Conservation (phyloP, 1,140 invertebrate genomes). For the Hyphantria cunea region DNA sequence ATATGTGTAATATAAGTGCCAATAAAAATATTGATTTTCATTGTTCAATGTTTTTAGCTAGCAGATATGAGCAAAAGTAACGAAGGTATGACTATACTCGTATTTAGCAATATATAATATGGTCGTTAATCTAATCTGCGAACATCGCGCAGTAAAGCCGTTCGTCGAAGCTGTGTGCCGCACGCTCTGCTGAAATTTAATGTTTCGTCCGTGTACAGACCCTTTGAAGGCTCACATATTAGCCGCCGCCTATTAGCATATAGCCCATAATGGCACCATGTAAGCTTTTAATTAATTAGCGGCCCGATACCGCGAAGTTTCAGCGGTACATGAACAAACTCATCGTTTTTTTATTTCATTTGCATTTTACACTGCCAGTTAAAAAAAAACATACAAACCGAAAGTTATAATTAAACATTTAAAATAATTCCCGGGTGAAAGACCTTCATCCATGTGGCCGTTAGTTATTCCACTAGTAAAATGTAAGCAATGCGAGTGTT, state of each 20-base stretch:
- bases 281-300: constrained; percentile 78
- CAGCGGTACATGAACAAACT: constrained; percentile 42
- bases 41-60: no score
- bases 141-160: constrained; percentile 27
- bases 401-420: constrained; percentile 34
- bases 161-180: constrained; percentile 43
- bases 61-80: neutral
- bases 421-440: constrained; percentile 24
- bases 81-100: neutral
- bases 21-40: no score
- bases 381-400: constrained; percentile 10
- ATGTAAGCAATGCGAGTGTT: constrained; percentile 27
- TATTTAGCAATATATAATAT: neutral
- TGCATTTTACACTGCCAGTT: constrained; percentile 38
- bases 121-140: constrained; percentile 40
- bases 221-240: constrained; percentile 70
- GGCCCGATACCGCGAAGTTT: constrained; percentile 47
- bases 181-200: constrained; percentile 61
- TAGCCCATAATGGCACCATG: constrained; percentile 66
- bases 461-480: constrained; percentile 28
- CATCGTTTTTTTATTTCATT: constrained; percentile 48
- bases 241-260: constrained; percentile 70
- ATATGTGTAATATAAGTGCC: no score
- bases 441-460: constrained; percentile 8
- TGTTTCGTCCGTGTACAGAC: constrained; percentile 48